Conservation (phyloP, 2,113 vertebrate species). For the Cynopterus brachyotis region DNA sequence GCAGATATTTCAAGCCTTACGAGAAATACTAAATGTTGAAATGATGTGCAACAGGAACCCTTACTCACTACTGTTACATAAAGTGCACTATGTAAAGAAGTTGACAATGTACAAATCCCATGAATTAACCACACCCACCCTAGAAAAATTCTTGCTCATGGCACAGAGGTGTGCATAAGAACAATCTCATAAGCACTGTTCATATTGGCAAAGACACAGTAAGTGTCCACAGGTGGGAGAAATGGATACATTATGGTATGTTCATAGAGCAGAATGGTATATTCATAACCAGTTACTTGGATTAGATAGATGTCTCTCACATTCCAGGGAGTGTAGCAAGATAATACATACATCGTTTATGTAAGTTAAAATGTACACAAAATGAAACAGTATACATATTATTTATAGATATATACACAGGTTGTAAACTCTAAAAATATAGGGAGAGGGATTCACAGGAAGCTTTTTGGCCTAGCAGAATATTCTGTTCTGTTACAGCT, state of each 20-base stretch:
- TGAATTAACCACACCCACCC: neutral
- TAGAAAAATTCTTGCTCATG: neutral
- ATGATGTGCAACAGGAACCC: neutral
- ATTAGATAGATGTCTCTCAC: neutral
- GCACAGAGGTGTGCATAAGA: neutral
- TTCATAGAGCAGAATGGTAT: neutral
- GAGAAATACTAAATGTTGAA: neutral
- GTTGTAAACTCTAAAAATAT: neutral
- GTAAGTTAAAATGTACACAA: neutral
- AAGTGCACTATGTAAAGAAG: neutral
- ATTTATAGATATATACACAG: neutral
- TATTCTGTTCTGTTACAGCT: neutral
- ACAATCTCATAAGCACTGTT: neutral
- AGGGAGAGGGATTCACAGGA: neutral
- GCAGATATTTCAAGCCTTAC: neutral
- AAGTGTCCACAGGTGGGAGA: neutral
- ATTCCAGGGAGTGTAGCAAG: neutral
- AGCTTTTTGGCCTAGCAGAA: neutral
- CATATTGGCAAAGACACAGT: neutral
- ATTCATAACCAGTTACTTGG: neutral
- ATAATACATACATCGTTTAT: neutral
- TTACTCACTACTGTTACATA: neutral
- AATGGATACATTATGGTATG: neutral
- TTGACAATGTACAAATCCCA: neutral
- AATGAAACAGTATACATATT: neutral